Conservation (phyloP, 2,888 invertebrate genomes). For the Villa cingulata region DNA sequence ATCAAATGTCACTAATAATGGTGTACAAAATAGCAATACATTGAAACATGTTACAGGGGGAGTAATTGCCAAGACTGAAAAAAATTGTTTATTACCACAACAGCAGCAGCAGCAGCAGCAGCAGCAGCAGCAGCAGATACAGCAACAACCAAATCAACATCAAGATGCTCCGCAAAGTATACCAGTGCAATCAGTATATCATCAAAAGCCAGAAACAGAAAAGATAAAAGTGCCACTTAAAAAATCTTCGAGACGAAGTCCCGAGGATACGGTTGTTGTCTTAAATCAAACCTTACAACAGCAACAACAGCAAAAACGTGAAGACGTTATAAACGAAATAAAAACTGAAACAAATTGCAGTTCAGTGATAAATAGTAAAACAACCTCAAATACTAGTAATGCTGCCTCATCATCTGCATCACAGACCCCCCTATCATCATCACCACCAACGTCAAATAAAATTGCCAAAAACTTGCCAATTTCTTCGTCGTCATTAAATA, state of each 20-base stretch:
- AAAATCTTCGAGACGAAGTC: conserved; percentile 24
- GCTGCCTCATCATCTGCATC: background rate
- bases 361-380: background rate
- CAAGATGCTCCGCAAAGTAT: background rate
- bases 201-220: conserved; percentile 17
- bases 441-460: background rate
- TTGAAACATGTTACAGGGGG: conserved; percentile 11
- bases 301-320: conserved; percentile 4
- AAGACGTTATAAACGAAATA: conserved; percentile 9
- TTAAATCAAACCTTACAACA: conserved; percentile 14
- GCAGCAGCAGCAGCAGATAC: conserved; percentile 10
- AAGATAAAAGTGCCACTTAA: conserved; percentile 23
- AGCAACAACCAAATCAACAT: background rate
- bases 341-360: conserved; percentile 3
- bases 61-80: conserved; percentile 18
- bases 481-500: conserved; percentile 11
- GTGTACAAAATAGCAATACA: background rate
- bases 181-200: conserved; percentile 8
- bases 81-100: conserved; percentile 6
- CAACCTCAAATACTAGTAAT: conserved; percentile 1
- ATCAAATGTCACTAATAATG: conserved; percentile 15
- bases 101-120: background rate
- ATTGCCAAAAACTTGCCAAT: conserved; percentile 5
- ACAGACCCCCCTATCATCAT: background rate
- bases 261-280: conserved; percentile 19